Base-by-base conservation (phyloP, 2,888 invertebrate species). In the Clitarchus hookeri region DNA sequence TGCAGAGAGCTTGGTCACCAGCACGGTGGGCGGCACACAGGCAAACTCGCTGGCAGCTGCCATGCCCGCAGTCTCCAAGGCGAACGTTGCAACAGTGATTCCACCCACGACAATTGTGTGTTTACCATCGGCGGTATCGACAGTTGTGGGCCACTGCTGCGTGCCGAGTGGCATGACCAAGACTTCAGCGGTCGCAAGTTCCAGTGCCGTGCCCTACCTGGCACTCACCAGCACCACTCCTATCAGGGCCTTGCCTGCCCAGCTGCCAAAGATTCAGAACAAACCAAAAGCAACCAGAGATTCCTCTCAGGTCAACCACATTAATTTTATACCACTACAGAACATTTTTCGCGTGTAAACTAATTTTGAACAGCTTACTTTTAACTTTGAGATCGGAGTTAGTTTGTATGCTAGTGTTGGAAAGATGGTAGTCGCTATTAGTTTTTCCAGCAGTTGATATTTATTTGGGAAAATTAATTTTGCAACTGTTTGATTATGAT, bases 101-200 rank as follows among this genome's bases (percentile, higher is more conserved):
- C 92, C 93, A 13, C 93, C 92, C n/a, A 93, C 93, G 4, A 93
- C 93, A 9, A 93, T 93, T 84, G 93, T 93, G 13, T 93, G 93
- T 89, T 89, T 93, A 87, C 91, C 93, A 8, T 91, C 92, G 36
- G 91, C 87, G 19, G 87, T 87, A 25, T 85, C 88, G 25, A 44
- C 87, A 44, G 85, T 86, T 25, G 85, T 85, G 82, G 25, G 85
- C 77, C 84, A 84, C 83, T 85, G 85, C 48, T 84, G 84, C 78
- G 48, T 85, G 19, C 85, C 84, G 11, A 86, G 87, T 65, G 82
- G 84, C 85, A 80, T 85, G 26, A 54, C 87, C 26, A 85, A 86
- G 53, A 85, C 88, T 87, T 25, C 88, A 86, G 78, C 85, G 89
- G 92, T 92, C 26, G 92, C 92, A 85, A 92, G 92, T 88, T 92